These are phyloP conservation scores for Pipistrellus nathusii DNA, from an alignment of 2,797 vertebrate genomes.

Conservation along the genomic window DNA sequence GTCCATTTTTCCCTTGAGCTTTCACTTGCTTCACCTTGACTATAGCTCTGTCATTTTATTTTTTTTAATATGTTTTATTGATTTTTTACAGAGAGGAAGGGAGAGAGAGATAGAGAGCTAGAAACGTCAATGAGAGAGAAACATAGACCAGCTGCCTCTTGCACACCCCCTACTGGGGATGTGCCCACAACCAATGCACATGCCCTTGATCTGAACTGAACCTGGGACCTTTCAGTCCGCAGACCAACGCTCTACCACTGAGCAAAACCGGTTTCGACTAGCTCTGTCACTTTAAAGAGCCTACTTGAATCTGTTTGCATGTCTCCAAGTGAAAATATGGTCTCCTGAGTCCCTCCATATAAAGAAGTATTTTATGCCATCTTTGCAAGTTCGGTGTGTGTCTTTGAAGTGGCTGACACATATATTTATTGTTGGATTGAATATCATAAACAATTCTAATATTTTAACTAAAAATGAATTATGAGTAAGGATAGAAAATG, in stretches of 20 bases:
- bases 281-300: background rate
- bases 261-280: too few relatives aligned
- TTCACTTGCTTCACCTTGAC: background rate
- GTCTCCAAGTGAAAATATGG: background rate
- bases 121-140: too few relatives aligned
- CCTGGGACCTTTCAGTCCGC: too few relatives aligned
- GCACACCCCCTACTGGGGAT: too few relatives aligned
- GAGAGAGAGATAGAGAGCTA: too few relatives aligned
- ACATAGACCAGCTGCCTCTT: too few relatives aligned
- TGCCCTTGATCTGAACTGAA: too few relatives aligned
- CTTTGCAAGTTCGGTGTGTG: background rate
- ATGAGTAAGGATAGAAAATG: background rate
- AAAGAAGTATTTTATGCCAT: background rate
- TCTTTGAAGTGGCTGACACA: background rate
- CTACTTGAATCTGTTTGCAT: background rate
- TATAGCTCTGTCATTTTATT: background rate
- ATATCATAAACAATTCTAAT: background rate
- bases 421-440: background rate
- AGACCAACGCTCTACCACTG: too few relatives aligned
- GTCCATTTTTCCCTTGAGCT: background rate
- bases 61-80: too few relatives aligned
- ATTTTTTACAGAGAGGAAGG: too few relatives aligned
- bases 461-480: conserved; percentile 2
- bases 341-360: background rate
- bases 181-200: too few relatives aligned